phyloP scores from a whole-genome alignment of 2,888 invertebrate genomes.

The Ectropis crepuscularia region DNA sequence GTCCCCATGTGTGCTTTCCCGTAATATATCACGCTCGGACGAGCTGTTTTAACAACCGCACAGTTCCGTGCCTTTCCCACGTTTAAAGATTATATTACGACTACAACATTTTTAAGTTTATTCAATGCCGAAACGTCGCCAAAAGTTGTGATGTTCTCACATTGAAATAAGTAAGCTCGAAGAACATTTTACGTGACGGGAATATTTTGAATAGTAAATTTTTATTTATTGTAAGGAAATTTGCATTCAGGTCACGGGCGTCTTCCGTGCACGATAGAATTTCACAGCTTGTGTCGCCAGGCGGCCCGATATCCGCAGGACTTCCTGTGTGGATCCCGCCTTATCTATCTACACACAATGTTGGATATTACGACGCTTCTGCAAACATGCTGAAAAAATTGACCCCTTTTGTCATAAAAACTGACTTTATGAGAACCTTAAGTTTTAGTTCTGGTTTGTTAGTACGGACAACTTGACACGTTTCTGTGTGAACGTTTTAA shows the following conservation, averaged over 20 bases:
- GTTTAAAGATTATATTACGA: conserved; percentile 24
- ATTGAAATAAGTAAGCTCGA: conserved; percentile 20
- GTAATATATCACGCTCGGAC: conserved; percentile 38
- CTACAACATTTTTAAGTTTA: conserved; percentile 21
- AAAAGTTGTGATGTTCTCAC: conserved; percentile 16
- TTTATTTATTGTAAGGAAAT: conserved; percentile 24
- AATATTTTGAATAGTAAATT: conserved; percentile 21
- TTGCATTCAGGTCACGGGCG: conserved; percentile 20
- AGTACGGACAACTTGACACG: too few species aligned
- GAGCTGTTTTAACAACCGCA: conserved; percentile 36
- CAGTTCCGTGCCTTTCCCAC: conserved; percentile 28
- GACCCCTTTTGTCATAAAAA: background rate
- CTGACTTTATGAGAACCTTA: background rate
- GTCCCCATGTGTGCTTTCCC: conserved; percentile 32
- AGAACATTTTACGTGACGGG: conserved; percentile 23
- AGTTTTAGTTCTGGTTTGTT: too few species aligned
- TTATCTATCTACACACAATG: conserved; percentile 20
- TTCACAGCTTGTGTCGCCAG: conserved; percentile 16
- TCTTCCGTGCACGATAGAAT: conserved; percentile 26
- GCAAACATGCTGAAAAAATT: background rate
- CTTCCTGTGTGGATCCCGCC: conserved; percentile 21
- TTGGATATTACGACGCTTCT: conserved; percentile 10
- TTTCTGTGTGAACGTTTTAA: too few species aligned
- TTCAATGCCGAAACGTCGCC: conserved; percentile 4
- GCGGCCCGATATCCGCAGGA: conserved; percentile 28